Evolutionary conservation across 2,888 invertebrate genomes (phyloP), one percentile per base, ranked within the genome.

Genomic region (Agonopterix subpropinquella): DNA sequence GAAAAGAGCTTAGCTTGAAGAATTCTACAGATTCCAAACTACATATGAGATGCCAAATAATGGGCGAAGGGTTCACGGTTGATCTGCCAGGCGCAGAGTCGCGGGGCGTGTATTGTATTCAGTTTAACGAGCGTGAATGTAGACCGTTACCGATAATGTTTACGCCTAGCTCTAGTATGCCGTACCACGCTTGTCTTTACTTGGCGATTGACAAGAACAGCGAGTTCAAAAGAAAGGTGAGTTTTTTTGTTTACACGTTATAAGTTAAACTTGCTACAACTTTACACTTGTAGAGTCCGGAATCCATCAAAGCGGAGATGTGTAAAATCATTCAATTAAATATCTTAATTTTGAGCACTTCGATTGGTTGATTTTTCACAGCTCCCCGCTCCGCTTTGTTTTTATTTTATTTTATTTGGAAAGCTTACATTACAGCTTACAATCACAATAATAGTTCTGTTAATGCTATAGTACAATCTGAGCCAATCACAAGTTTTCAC

Each of bases 1-100:
- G 81, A 7, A 87, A 83, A 48, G 85, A 87, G 46, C 62, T 88
- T 1, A 86, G 81, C 47, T 52, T 88, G 48, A 85, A 85, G 56
- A 88, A 86, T 51, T 67, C 62, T 0, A 66, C 69, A 0, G 68
- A 83, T 28, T 80, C 70, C 46, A 84, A 79, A 58, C 57, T 86
- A 10, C 74, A 80, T 13, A 64, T 86, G 3, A 64, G 79, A 15
- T 85, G 84, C 45, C 77, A 79, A 41, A 73, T 87, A 4, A 13
- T 72, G 0, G 88, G 88, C 0, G 84, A 83, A n/a, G 86, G 83
- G 0, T 88, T 84, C 52, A 60, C 69, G 0, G 69, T 87, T 47
- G 86, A 86, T 43, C 48, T 78, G 41, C 79, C 83, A 0, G 75
- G 80, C 0, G 57, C 71, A 5, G 84, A 84, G 42, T 57, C 71